Percentiles rank a stretch among this genome's conserved stretches.
phyloP scores from a whole-genome alignment of 2,797 vertebrate genomes.

The Spatula clypeata region DNA sequence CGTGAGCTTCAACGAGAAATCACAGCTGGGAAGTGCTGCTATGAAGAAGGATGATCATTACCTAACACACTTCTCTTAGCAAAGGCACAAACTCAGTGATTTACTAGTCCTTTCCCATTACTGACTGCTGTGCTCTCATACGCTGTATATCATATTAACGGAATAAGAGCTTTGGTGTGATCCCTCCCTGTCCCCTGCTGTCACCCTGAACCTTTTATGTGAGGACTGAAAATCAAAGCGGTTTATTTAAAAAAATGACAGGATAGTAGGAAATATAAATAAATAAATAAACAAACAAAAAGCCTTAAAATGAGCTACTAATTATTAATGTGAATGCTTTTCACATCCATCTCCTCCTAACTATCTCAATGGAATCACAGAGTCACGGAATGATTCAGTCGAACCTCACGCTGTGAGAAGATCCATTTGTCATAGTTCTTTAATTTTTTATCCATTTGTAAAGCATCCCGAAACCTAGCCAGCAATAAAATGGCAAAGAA shows the following conservation, averaged over 20 bases:
- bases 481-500: slow-evolving; percentile 47
- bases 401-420: slow-evolving; percentile 35
- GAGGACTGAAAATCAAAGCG: slow-evolving; percentile 13
- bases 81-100: slow-evolving; percentile 8
- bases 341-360: slow-evolving; percentile 63
- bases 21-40: not conserved
- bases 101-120: slow-evolving; percentile 13
- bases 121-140: not conserved
- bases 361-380: slow-evolving; percentile 43
- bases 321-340: slow-evolving; percentile 67
- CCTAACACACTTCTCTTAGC: not conserved
- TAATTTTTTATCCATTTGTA: slow-evolving; percentile 67
- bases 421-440: slow-evolving; percentile 74
- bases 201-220: slow-evolving; percentile 1
- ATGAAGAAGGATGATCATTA: not conserved
- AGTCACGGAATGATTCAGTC: slow-evolving; percentile 37
- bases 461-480: slow-evolving; percentile 47
- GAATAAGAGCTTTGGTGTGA: not conserved
- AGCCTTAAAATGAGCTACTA: slow-evolving; percentile 34
- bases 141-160: not conserved
- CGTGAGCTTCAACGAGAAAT: slow-evolving; percentile 20
- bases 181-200: not conserved
- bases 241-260: slow-evolving; percentile 4
- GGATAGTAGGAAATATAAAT: not conserved
- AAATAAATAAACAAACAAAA: not conserved